These are phyloP conservation scores for Sinelater perroti DNA, from an alignment of 2,888 invertebrate genomes.

Conservation along the genomic window DNA sequence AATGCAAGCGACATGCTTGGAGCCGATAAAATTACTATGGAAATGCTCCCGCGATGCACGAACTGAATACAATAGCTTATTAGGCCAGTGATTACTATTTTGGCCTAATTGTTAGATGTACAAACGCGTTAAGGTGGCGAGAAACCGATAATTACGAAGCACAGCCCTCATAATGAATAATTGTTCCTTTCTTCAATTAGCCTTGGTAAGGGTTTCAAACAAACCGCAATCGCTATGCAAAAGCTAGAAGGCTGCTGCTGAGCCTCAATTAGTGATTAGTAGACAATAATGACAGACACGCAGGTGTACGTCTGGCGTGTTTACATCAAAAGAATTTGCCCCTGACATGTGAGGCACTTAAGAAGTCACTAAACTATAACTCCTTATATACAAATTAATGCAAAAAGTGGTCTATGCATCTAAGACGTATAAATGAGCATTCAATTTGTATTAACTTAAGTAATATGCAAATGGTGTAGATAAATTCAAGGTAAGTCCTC, in stretches of 20 bases:
- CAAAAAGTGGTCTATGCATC: no score
- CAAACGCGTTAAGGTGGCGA: not conserved
- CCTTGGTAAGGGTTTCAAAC: no score
- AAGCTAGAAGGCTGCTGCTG: no score
- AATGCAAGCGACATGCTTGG: slow-evolving; percentile 6
- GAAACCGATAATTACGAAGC: slow-evolving; percentile 10
- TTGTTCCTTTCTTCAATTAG: no score
- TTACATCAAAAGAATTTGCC: slow-evolving; percentile 14
- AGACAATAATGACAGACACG: slow-evolving; percentile 32
- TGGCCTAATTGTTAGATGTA: not conserved
- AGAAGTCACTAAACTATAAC: no score
- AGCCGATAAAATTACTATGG: slow-evolving; percentile 10
- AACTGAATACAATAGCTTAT: slow-evolving; percentile 14
- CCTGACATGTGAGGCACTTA: not conserved
- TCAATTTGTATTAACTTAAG: no score
- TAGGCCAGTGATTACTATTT: not conserved
- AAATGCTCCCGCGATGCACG: not conserved
- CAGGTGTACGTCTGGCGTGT: slow-evolving; percentile 25
- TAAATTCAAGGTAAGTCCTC: no score
- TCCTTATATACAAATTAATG: no score
- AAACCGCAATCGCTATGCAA: no score
- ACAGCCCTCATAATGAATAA: no score
- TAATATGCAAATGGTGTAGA: no score
- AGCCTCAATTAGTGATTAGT: slow-evolving; percentile 33
- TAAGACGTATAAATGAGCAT: no score